Evolutionary conservation across 35 echinoderm and acorn worm genomes (phyloP).

Genomic region (Anneissia japonica): DNA sequence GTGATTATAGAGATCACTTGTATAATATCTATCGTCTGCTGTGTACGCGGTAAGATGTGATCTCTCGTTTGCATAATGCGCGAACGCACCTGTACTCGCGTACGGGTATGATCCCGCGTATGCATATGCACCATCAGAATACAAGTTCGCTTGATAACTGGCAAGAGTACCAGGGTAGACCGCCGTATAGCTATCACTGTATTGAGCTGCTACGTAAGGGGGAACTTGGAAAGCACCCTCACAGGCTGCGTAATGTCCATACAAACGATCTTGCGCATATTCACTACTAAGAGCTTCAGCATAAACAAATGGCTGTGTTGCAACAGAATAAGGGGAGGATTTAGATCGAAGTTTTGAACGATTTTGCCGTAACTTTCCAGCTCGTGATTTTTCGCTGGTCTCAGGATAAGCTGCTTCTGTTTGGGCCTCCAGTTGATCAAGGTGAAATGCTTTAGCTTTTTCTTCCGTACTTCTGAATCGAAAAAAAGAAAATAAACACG

Average conservation of each 20-base stretch:
- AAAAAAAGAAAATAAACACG: neutral
- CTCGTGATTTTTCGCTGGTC: slow-evolving; percentile 65
- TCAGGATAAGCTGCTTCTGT: slow-evolving; percentile 82
- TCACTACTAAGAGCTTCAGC: slow-evolving; percentile 49
- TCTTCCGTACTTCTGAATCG: slow-evolving; percentile 92
- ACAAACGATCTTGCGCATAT: slow-evolving; percentile 67
- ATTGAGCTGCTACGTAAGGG: slow-evolving; percentile 56
- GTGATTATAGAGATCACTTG: slow-evolving; percentile 39
- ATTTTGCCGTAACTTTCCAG: slow-evolving; percentile 50
- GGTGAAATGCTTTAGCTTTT: slow-evolving; percentile 75
- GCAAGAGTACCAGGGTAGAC: slow-evolving; percentile 81
- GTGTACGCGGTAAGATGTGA: slow-evolving; percentile 7
- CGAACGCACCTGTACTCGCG: slow-evolving; percentile 65
- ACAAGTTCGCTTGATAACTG: slow-evolving; percentile 75
- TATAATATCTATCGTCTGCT: slow-evolving; percentile 85
- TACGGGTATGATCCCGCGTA: slow-evolving; percentile 56
- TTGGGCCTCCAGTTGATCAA: slow-evolving; percentile 89
- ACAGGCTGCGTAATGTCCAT: slow-evolving; percentile 68
- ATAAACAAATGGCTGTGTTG: slow-evolving; percentile 54
- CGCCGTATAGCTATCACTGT: slow-evolving; percentile 80
- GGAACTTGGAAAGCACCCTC: slow-evolving; percentile 71
- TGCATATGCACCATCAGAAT: slow-evolving; percentile 74
- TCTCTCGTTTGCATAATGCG: slow-evolving; percentile 84
- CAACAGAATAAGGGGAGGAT: slow-evolving; percentile 62
- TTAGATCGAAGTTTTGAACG: slow-evolving; percentile 67